Base-by-base conservation (phyloP, 2,797 vertebrate species). In the Mormyrus proboscirostris region DNA sequence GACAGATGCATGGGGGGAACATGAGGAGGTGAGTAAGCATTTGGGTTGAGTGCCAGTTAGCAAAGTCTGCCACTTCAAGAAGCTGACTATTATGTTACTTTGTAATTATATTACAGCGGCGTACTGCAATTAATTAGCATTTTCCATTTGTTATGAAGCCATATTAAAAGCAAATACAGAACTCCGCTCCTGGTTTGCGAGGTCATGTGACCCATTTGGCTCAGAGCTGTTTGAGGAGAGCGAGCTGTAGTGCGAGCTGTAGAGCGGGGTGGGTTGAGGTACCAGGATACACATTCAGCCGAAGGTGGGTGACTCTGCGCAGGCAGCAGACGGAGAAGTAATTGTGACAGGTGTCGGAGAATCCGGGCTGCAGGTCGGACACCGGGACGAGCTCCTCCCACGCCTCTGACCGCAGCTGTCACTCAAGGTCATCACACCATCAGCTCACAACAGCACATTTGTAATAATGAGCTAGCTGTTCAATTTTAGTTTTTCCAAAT, bases 241-340 rank as follows among this genome's bases (percentile, higher is more conserved):
- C 0, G 38, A 79, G 73, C 73, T 19, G 38, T 19, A 41, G 41
- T 10, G 79, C 7, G 89, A 79, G 73, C 73, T 19, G 38, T 19
- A 41, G 41, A 19, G 79, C 7, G 89, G 49, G 89, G 76, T 59
- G 41, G 2, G 41, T n/a, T 88, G 50, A 90, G 82, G 62, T 90
- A 97, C 97, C 97, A 91, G 97, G 97, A 91, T 95, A 95, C 90
- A 98, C 95, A 93, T 97, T 98, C 91, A 98, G 95, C 5, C 97
- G 95, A n/a, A 98, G 84, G 89, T 98, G 97, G 38, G 97, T 97
- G 93, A 97, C 95, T 53, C 94, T 95, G 47, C 92, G 88, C 2
- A 89, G 92, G 19, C 92, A 94, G 86, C 69, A 90, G 33, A 96
- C 93, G 3, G 76, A 91, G 90, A 97, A 97, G 92, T 95, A 97